These are phyloP conservation scores for Chamaetylas fuelleborni DNA, from an alignment of 2,113 vertebrate genomes.

Conservation along the genomic window DNA sequence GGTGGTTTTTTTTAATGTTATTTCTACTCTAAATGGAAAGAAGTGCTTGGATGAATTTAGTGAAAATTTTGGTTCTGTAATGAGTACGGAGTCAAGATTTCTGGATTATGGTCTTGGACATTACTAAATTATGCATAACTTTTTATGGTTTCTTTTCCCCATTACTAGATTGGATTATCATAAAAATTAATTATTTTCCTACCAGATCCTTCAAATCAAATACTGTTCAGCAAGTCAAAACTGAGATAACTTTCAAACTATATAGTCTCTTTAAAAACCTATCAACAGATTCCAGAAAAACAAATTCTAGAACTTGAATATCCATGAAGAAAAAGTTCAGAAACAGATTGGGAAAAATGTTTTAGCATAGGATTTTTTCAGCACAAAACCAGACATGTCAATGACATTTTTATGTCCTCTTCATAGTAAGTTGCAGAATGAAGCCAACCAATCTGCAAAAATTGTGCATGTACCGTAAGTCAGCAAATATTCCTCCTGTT, in stretches of 20 bases:
- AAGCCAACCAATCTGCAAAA: slow-evolving; percentile 55
- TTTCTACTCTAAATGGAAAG: background rate
- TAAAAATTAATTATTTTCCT: background rate
- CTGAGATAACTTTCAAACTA: background rate
- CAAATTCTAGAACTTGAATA: background rate
- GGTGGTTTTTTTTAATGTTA: background rate
- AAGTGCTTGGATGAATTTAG: background rate
- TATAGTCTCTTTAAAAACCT: background rate
- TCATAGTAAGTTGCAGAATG: background rate
- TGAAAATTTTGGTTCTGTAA: background rate
- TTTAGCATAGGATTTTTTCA: slow-evolving; percentile 19
- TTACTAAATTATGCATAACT: background rate
- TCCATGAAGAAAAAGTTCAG: slow-evolving; percentile 12
- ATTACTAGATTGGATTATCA: background rate
- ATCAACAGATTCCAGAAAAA: background rate
- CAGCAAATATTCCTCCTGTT: slow-evolving; percentile 34
- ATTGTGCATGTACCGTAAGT: background rate
- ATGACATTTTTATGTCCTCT: slow-evolving; percentile 33
- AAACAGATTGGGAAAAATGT: background rate
- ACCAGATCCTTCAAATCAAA: background rate
- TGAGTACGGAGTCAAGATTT: background rate
- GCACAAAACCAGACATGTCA: slow-evolving; percentile 27
- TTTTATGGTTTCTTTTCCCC: background rate
- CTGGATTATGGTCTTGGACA: background rate
- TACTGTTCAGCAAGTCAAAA: background rate